phyloP scores from a whole-genome alignment of 2,113 vertebrate species.

The Hystrix cristata region DNA sequence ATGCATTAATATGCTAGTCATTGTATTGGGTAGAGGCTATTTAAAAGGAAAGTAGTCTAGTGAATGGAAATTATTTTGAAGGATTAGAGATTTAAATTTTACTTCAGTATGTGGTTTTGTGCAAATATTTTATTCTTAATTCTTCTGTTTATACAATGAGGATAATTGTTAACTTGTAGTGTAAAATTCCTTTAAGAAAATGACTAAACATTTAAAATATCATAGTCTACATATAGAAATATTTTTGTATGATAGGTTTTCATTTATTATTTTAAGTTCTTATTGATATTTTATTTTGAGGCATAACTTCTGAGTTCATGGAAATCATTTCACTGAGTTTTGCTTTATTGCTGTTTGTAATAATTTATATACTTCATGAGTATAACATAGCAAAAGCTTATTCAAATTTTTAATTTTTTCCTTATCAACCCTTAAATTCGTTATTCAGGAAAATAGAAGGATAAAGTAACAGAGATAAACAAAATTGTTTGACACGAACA shows the following conservation, averaged over 20 bases:
- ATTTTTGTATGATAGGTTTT: background rate
- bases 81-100: conserved; percentile 10
- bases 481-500: background rate
- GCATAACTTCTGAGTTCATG: background rate
- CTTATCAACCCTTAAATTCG: background rate
- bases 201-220: conserved; percentile 29
- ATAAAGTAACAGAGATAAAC: background rate
- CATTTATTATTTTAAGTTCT: background rate
- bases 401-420: conserved; percentile 10
- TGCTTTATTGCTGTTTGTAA: background rate
- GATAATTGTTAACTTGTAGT: conserved; percentile 6
- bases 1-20: background rate
- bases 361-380: conserved; percentile 26
- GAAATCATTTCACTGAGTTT: background rate
- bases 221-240: background rate
- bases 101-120: background rate
- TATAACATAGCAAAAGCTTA: conserved; percentile 35
- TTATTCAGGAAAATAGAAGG: background rate
- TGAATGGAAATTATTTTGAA: background rate
- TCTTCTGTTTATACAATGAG: background rate
- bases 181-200: conserved; percentile 3
- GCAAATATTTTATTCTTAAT: background rate
- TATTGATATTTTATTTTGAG: background rate
- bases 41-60: background rate
- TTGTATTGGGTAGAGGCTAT: background rate